Base-by-base conservation (phyloP, 2,888 invertebrate species). In the Leistus spinibarbis region DNA sequence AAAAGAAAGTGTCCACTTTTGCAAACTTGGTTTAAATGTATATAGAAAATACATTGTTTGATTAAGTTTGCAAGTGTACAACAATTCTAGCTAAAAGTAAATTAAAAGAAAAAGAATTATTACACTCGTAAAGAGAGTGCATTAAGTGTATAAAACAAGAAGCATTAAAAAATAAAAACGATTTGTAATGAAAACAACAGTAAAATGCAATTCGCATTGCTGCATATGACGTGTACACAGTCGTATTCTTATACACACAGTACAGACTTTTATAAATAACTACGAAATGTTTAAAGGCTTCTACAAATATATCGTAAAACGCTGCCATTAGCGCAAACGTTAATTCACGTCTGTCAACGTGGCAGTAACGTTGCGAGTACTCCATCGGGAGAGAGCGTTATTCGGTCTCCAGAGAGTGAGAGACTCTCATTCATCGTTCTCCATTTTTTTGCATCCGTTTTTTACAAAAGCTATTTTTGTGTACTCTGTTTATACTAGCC, bases 251-350 rank as follows among this genome's bases (percentile, higher is more conserved):
- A 13, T 7, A 40, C 40, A 60, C 60, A 16, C 19, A 10, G 19
- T 22, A 17, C 60, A 60, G 22, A 19, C 20, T 20, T 60, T 60
- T 60, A 60, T 60, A 60, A 60, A 60, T 60, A 60, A 60, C 60
- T 60, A 60, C 60, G 60, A 60, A 40, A 60, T 60, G 60, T 60
- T 60, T 60, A 60, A 60, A 60, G 17, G 17, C 64, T 71, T 64
- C 71, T 71, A 71, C 71, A 71, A 71, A 71, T 71, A 40, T 40
- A 71, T 65, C 71, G 62, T 71, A 71, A 71, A 71, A 63, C 71
- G 64, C 54, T 53, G 56, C 71, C 64, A 71, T 71, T 71, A 71
- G 62, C 71, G 71, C 54, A 22, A 64, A 54, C 71, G 71, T 71
- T 71, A 71, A 71, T 71, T 64, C 62, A 64, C 64, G 71, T 71